phyloP scores from a whole-genome alignment of 2,888 invertebrate genomes.

The Cephus pulcher region DNA sequence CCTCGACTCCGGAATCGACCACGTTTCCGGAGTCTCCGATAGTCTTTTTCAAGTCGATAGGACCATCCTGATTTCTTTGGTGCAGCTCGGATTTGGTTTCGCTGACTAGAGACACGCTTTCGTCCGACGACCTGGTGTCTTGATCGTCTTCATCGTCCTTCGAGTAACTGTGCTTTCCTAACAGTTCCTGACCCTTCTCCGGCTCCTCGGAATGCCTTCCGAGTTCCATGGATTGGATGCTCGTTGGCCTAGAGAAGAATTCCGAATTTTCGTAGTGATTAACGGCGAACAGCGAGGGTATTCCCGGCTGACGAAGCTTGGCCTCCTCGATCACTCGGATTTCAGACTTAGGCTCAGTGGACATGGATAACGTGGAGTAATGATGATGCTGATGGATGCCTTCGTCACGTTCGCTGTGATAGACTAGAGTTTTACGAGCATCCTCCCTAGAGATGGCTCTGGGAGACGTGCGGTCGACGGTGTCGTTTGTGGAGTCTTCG shows the following conservation, averaged over 20 bases:
- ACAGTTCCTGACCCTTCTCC: slow-evolving; percentile 35
- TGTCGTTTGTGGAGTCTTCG: slow-evolving; percentile 84
- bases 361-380: slow-evolving; percentile 26
- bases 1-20: slow-evolving; percentile 39
- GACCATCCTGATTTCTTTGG: slow-evolving; percentile 61
- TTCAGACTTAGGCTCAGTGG: slow-evolving; percentile 33
- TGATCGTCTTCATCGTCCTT: slow-evolving; percentile 67
- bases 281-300: slow-evolving; percentile 14
- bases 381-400: slow-evolving; percentile 30
- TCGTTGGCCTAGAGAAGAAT: slow-evolving; percentile 32
- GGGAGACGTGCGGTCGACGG: slow-evolving; percentile 39
- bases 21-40: slow-evolving; percentile 19
- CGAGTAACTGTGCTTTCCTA: slow-evolving; percentile 13
- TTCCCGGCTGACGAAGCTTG: slow-evolving; percentile 16
- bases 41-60: slow-evolving; percentile 52
- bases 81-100: slow-evolving; percentile 54
- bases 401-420: slow-evolving; percentile 43
- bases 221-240: slow-evolving; percentile 41
- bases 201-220: slow-evolving; percentile 36
- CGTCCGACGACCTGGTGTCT: slow-evolving; percentile 56
- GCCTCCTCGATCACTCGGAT: slow-evolving; percentile 41
- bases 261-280: slow-evolving; percentile 36
- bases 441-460: slow-evolving; percentile 49
- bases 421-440: slow-evolving; percentile 51
- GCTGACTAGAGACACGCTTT: slow-evolving; percentile 60